Conservation (phyloP, 2,888 invertebrate species). For the Limnephilus rhombicus region DNA sequence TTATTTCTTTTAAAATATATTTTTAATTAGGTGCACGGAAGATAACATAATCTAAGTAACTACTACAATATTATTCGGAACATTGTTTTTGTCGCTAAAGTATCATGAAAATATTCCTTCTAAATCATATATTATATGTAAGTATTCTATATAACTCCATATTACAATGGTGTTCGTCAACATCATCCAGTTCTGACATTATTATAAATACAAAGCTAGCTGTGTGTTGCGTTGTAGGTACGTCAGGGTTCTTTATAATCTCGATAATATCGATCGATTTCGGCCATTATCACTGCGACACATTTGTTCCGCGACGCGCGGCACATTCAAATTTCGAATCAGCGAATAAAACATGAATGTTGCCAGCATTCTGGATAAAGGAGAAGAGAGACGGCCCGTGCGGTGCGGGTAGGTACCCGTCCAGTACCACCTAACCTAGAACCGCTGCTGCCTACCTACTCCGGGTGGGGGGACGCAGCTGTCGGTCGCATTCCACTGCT, state of each 20-base stretch:
- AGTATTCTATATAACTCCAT: not conserved
- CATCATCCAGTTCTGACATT: not conserved
- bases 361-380: slow-evolving; percentile 35
- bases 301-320: slow-evolving; percentile 4
- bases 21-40: not conserved
- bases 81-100: not conserved
- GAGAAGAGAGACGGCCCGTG: slow-evolving; percentile 9
- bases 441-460: not conserved
- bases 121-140: not conserved
- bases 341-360: slow-evolving; percentile 26
- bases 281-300: not conserved
- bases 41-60: not conserved
- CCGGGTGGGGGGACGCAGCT: slow-evolving; percentile 34
- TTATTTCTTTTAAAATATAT: not conserved
- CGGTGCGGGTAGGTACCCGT: not conserved
- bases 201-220: not conserved
- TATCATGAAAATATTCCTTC: not conserved
- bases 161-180: not conserved
- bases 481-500: slow-evolving; percentile 26
- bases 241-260: not conserved
- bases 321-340: slow-evolving; percentile 31
- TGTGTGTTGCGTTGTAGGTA: not conserved
- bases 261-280: slow-evolving; percentile 1
- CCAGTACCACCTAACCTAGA: slow-evolving; percentile 42
- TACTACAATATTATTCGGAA: not conserved